Evolutionary conservation across 2,113 vertebrate genomes (phyloP).

Genomic region (Paedocypris sp.): DNA sequence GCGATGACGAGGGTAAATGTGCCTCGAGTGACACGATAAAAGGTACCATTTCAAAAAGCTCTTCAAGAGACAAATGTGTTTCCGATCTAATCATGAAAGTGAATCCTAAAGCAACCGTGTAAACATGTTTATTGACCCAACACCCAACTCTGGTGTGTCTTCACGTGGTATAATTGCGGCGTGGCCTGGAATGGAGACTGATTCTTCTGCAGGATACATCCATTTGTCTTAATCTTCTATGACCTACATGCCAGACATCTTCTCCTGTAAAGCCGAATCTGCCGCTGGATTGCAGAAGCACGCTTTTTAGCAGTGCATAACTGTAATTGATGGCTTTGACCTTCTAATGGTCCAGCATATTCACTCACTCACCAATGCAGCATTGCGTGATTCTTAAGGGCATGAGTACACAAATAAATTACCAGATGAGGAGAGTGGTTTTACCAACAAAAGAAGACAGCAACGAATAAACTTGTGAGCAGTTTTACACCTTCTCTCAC

Average conservation of each 20-base stretch:
- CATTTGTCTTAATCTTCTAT: constrained; percentile 65
- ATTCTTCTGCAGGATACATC: constrained; percentile 49
- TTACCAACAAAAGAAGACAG: constrained; percentile 35
- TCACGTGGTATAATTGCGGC: constrained; percentile 49
- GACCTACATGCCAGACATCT: constrained; percentile 62
- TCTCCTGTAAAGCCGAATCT: constrained; percentile 44
- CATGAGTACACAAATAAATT: constrained; percentile 31
- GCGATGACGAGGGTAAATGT: too few species aligned
- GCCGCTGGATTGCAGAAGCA: not conserved
- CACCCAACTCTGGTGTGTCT: constrained; percentile 23
- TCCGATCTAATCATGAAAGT: constrained; percentile 45
- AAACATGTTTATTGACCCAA: constrained; percentile 47
- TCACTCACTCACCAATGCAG: constrained; percentile 56
- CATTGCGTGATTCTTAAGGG: constrained; percentile 36
- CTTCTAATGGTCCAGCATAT: constrained; percentile 67
- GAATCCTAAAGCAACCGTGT: constrained; percentile 40
- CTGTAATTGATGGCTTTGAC: constrained; percentile 71
- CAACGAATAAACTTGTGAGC: constrained; percentile 42
- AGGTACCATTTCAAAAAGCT: not conserved
- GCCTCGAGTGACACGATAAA: not conserved
- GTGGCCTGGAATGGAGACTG: constrained; percentile 45
- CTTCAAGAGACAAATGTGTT: not conserved
- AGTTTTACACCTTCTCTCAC: constrained; percentile 28
- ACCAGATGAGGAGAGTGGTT: not conserved
- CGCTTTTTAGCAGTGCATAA: constrained; percentile 59